phyloP scores from a whole-genome alignment of 2,888 invertebrate species.

The Sepioteuthis lessoniana region DNA sequence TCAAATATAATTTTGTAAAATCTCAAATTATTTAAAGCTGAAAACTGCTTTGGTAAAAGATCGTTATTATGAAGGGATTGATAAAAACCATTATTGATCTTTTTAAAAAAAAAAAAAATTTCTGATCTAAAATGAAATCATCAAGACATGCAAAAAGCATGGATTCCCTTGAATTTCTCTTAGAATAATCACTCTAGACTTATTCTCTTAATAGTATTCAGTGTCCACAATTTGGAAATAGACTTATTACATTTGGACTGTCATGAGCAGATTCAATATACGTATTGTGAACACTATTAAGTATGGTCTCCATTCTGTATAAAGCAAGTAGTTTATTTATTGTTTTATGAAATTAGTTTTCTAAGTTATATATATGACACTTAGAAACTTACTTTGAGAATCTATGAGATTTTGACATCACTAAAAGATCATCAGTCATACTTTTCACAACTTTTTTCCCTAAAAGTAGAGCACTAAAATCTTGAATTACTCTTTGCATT shows the following conservation, averaged over 20 bases:
- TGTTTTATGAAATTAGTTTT: not conserved
- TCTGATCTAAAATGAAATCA: too few species aligned
- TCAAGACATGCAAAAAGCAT: too few species aligned
- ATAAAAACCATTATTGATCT: not conserved
- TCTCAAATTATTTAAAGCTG: too few species aligned
- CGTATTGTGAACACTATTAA: not conserved
- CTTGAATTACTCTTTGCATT: not conserved
- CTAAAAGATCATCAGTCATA: not conserved
- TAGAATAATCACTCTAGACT: too few species aligned
- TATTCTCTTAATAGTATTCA: too few species aligned
- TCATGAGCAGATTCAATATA: not conserved
- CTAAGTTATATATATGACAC: not conserved
- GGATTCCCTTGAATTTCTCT: too few species aligned
- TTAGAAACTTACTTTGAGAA: not conserved
- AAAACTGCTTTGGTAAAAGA: too few species aligned
- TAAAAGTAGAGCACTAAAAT: not conserved
- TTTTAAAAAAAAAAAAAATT: too few species aligned
- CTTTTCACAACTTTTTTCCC: not conserved
- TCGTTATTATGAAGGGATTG: too few species aligned
- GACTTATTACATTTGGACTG: not conserved
- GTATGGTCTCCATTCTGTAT: not conserved
- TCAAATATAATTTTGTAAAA: too few species aligned
- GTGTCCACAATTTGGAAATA: too few species aligned
- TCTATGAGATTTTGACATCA: not conserved
- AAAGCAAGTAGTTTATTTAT: not conserved